Percentiles rank a stretch among this genome's conserved stretches.
phyloP scores from a whole-genome alignment of 2,888 invertebrate species.

The Xestia rhomboidea region DNA sequence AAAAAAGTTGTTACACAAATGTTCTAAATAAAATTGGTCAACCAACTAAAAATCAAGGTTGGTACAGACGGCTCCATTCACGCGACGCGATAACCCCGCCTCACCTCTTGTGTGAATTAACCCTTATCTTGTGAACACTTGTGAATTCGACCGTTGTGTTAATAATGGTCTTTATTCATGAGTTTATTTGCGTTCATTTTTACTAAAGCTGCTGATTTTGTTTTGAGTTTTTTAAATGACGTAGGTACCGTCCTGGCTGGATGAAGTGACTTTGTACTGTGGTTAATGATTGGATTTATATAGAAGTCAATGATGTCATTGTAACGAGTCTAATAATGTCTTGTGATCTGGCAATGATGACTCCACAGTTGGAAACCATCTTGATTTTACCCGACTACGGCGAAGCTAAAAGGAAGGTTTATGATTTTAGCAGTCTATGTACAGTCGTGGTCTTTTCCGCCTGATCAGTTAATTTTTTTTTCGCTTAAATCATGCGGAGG shows the following conservation, averaged over 20 bases:
- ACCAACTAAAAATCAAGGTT: slow-evolving; percentile 75
- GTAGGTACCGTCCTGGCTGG: not conserved
- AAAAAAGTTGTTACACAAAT: slow-evolving; percentile 13
- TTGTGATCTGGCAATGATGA: not conserved
- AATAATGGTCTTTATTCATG: slow-evolving; percentile 41
- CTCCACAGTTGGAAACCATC: not conserved
- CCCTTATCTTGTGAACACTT: slow-evolving; percentile 67
- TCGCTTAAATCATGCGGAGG: too few species aligned
- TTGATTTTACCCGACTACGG: too few species aligned
- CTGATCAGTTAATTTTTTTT: too few species aligned
- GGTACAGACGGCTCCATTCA: slow-evolving; percentile 57
- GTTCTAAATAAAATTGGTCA: slow-evolving; percentile 59
- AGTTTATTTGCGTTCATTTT: slow-evolving; percentile 35
- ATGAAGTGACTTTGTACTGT: not conserved
- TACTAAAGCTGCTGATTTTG: slow-evolving; percentile 13
- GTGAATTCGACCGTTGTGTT: slow-evolving; percentile 44
- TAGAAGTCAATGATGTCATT: not conserved
- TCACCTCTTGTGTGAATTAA: slow-evolving; percentile 73
- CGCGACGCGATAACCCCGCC: slow-evolving; percentile 73
- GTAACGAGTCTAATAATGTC: not conserved
- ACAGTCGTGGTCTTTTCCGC: too few species aligned
- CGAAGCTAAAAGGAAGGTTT: too few species aligned
- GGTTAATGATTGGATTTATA: not conserved
- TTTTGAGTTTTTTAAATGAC: slow-evolving; percentile 23
- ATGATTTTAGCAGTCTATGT: too few species aligned